Evolutionary conservation across 2,797 vertebrate species (phyloP).

Genomic region (Coendou prehensilis): DNA sequence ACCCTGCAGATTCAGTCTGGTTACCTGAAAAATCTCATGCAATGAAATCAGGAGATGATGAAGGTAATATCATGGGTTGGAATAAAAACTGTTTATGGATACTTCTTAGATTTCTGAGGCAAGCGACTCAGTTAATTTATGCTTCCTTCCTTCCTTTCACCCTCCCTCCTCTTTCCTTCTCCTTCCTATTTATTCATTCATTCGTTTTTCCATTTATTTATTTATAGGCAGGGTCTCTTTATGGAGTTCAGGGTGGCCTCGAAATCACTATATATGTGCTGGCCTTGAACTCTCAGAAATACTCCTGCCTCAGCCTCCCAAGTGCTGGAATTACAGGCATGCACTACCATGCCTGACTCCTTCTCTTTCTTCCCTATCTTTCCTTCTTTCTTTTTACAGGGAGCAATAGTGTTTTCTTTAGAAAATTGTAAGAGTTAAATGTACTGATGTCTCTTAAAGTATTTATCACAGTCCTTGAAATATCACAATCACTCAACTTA

Average conservation of each 20-base stretch:
- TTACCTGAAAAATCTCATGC: conserved; percentile 12
- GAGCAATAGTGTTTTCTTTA: not conserved
- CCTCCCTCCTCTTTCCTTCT: not conserved
- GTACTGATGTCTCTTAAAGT: not conserved
- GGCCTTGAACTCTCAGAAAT: not conserved
- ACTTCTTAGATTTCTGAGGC: not conserved
- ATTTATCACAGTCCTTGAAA: not conserved
- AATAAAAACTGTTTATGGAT: not conserved
- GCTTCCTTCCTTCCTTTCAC: rapidly evolving
- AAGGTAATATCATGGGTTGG: not conserved
- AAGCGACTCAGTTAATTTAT: not conserved
- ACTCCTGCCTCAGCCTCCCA: not conserved
- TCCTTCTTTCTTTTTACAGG: not conserved
- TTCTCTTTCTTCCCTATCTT: not conserved
- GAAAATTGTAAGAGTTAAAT: conserved; percentile 9
- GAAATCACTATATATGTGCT: not conserved
- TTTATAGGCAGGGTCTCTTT: not conserved
- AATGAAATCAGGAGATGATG: not conserved
- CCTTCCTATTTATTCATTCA: not conserved
- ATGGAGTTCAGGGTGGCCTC: not conserved
- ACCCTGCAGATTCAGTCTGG: not conserved
- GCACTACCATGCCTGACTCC: rapidly evolving
- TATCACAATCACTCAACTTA: not conserved
- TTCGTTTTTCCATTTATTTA: not conserved
- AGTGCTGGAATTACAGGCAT: not conserved